Conservation (phyloP, 1,140 invertebrate species). For the Alviniconcha marisindica region DNA sequence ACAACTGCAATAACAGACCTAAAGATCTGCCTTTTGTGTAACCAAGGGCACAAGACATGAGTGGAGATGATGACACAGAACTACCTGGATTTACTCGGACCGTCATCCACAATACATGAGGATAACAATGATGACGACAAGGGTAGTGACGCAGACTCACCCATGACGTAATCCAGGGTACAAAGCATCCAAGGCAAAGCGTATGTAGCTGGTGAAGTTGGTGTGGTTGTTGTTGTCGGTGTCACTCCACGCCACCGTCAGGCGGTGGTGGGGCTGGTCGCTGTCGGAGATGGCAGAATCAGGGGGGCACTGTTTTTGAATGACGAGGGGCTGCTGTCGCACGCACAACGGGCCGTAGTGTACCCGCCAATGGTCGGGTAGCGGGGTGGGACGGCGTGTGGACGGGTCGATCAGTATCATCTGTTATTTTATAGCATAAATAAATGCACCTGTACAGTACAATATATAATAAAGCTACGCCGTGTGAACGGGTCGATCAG, state of each 20-base stretch:
- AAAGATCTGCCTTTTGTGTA: no score
- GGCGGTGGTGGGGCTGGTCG: background rate
- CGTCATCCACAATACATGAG: no score
- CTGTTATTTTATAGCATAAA: conserved; percentile 25
- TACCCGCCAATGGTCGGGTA: conserved; percentile 30
- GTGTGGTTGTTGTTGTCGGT: conserved; percentile 46
- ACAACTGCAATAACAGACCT: no score
- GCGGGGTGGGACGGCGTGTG: conserved; percentile 35
- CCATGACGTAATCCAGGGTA: conserved; percentile 4
- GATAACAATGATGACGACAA: no score
- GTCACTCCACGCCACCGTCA: conserved; percentile 40
- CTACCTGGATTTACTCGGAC: no score
- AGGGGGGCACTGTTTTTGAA: background rate
- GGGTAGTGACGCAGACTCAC: background rate
- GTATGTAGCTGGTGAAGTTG: conserved; percentile 41
- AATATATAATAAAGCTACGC: no score
- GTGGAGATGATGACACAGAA: no score
- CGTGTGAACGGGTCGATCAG: conserved; percentile 35
- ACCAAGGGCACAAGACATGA: no score
- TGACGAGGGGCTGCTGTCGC: background rate
- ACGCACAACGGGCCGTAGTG: background rate
- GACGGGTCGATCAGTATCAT: conserved; percentile 32
- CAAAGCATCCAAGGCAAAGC: conserved; percentile 41
- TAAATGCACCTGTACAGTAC: no score
- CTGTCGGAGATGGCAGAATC: background rate